Evolutionary conservation across 2,113 vertebrate species (phyloP).

Genomic region (Daubentonia madagascariensis): DNA sequence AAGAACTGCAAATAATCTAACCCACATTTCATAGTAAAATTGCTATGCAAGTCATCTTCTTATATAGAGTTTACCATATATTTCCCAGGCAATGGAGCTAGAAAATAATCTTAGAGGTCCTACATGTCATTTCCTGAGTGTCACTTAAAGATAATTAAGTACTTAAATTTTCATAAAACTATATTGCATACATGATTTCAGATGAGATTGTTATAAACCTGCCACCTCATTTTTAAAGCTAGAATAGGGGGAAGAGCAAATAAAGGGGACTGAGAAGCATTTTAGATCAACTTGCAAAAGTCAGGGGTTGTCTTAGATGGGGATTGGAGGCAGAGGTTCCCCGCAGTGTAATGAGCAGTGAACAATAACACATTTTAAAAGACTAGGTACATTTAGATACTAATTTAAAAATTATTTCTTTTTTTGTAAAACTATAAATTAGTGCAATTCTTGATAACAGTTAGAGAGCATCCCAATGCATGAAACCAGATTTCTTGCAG

Average conservation of each 20-base stretch:
- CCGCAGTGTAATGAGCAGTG: not conserved
- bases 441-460: not conserved
- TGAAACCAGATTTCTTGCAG: not conserved
- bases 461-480: not conserved
- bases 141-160: constrained; percentile 28
- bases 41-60: not conserved
- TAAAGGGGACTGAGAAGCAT: not conserved
- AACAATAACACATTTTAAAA: not conserved
- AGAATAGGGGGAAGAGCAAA: not conserved
- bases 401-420: not conserved
- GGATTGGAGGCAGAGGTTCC: not conserved
- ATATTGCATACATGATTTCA: not conserved
- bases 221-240: not conserved
- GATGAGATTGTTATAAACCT: not conserved
- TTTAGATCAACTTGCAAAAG: not conserved
- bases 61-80: not conserved
- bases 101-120: not conserved
- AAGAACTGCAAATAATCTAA: not conserved
- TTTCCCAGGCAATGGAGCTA: not conserved
- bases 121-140: not conserved
- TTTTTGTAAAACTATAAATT: not conserved
- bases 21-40: not conserved
- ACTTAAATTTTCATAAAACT: constrained; percentile 8
- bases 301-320: not conserved
- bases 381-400: not conserved